Conservation (phyloP, 2,888 invertebrate species). For the Acronicta aceris region DNA sequence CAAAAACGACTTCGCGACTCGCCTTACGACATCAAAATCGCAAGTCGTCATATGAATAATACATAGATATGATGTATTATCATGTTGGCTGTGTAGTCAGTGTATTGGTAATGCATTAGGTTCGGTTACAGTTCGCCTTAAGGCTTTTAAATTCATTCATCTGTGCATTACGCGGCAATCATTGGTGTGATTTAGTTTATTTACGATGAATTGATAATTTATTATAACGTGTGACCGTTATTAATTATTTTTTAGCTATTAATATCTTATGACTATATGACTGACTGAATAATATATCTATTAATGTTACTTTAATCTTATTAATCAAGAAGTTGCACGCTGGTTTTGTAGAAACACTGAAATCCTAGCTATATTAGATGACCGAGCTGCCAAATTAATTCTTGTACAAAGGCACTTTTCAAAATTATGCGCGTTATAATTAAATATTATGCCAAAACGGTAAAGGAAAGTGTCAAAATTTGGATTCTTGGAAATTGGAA, state of each 20-base stretch:
- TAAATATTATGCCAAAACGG: no score
- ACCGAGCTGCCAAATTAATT: no score
- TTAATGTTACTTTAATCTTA: no score
- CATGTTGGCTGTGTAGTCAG: conserved; percentile 66
- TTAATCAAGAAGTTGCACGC: no score
- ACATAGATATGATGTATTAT: conserved; percentile 80
- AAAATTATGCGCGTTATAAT: no score
- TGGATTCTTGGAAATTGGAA: no score
- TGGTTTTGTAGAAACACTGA: no score
- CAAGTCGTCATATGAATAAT: conserved; percentile 82
- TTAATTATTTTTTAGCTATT: background rate
- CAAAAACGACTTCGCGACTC: conserved; percentile 69
- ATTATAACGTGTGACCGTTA: conserved; percentile 24
- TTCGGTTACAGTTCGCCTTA: conserved; percentile 51
- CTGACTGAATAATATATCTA: no score
- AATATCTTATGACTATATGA: no score
- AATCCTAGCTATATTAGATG: no score
- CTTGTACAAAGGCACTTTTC: no score
- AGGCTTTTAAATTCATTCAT: conserved; percentile 43
- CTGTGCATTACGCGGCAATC: conserved; percentile 37
- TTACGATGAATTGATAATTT: conserved; percentile 29
- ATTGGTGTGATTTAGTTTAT: conserved; percentile 17
- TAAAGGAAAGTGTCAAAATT: no score
- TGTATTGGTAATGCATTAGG: conserved; percentile 63
- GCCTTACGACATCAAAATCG: conserved; percentile 80